Evolutionary conservation across 2,113 vertebrate genomes (phyloP).

Genomic region (Bucco capensis): DNA sequence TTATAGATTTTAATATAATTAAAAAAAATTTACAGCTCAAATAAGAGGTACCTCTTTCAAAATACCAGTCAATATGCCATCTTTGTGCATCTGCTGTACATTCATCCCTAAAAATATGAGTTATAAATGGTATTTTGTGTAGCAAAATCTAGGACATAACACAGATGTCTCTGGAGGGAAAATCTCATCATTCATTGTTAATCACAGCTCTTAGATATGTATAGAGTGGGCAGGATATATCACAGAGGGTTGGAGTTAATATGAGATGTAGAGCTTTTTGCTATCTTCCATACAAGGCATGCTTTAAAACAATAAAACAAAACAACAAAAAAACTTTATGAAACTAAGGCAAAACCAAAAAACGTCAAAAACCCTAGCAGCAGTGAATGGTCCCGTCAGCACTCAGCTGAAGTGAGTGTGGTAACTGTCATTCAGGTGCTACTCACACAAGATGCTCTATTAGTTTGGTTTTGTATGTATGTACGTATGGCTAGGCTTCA

Average conservation of each 20-base stretch:
- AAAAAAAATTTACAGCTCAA: neutral
- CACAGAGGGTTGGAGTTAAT: neutral
- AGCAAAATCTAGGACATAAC: neutral
- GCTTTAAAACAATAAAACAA: neutral
- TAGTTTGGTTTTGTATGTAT: too few species aligned
- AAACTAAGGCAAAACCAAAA: too few species aligned
- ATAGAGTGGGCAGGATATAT: neutral
- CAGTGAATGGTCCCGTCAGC: neutral
- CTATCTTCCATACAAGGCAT: neutral
- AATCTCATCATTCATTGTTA: neutral
- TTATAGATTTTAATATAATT: neutral
- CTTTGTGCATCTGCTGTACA: neutral
- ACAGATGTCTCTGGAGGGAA: slow-evolving; percentile 4
- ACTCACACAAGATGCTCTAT: accelerated
- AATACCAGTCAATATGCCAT: neutral
- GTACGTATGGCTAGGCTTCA: too few species aligned
- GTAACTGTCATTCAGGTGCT: neutral
- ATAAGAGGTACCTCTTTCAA: neutral
- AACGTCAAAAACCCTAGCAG: neutral
- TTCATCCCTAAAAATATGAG: neutral
- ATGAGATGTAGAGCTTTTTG: neutral
- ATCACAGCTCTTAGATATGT: neutral
- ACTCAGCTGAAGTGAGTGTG: neutral
- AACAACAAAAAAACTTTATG: neutral
- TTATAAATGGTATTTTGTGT: neutral